Percentiles rank a stretch among this genome's conserved stretches.
Conservation (phyloP, 2,888 invertebrate genomes). For the Meganola albula region DNA sequence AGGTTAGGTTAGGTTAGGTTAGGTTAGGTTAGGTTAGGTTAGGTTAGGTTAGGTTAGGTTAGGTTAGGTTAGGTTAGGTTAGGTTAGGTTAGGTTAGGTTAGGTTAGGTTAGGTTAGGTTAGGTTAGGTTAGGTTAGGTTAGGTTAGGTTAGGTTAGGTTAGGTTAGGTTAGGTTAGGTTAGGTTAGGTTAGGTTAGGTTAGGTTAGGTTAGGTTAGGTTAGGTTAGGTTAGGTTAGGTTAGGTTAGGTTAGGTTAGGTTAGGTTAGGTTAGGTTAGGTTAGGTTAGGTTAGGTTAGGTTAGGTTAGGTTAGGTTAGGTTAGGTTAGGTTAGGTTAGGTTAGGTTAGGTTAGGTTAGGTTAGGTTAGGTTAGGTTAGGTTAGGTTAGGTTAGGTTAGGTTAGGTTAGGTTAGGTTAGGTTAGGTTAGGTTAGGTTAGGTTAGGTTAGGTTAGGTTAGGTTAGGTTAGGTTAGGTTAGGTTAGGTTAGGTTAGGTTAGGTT, state of each 20-base stretch:
- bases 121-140: constrained; percentile 6
- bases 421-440: not conserved
- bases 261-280: constrained; percentile 10
- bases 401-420: not conserved
- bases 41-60: constrained; percentile 11
- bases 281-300: constrained; percentile 12
- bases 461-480: too few relatives aligned
- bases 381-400: not conserved
- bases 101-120: constrained; percentile 5
- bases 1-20: constrained; percentile 11
- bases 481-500: too few relatives aligned
- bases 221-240: constrained; percentile 6
- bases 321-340: constrained; percentile 13
- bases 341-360: constrained; percentile 16
- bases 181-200: constrained; percentile 6
- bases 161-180: constrained; percentile 7
- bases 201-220: constrained; percentile 6
- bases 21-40: constrained; percentile 11
- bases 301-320: constrained; percentile 12
- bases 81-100: constrained; percentile 9
- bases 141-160: constrained; percentile 6
- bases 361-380: constrained; percentile 14
- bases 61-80: constrained; percentile 11
- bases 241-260: constrained; percentile 9
- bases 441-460: too few relatives aligned